Base-by-base conservation (phyloP, 2,888 invertebrate genomes). In the Agrotis clavis region DNA sequence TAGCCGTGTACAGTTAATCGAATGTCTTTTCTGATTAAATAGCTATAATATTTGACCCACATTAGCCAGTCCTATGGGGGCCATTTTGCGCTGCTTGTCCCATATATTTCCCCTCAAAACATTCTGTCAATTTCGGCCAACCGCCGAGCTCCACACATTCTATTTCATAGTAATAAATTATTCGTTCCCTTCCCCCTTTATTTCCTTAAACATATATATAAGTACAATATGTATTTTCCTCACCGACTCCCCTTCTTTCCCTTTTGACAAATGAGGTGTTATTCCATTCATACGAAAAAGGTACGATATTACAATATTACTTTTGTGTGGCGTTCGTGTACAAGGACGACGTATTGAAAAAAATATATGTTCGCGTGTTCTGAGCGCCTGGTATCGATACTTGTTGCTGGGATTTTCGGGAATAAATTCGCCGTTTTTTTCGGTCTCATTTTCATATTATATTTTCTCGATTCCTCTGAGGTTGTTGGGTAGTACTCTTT, bases 251-350 rank as follows among this genome's bases (percentile, higher is more conserved):
- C 50, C 21, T 65, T 50, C 51, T 54, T 57, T 48, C 47, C 25
- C 53, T 25, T 69, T 71, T 71, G 82, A 81, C 78, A 79, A 79
- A 79, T 77, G 82, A 81, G 71, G 82, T 81, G 79, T 77, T 76
- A 65, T 81, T 68, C 56, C 82, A 71, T 80, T 82, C 78, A 77
- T 82, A 66, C 30, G 79, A 79, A 62, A 64, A 79, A 69, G 69
- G 79, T 78, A 51, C 63, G 60, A 69, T 70, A 50, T 79, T 74
- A 78, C 73, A 73, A 73, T 61, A 77, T 79, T 67, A 77, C 79
- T 64, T 74, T 68, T 65, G 57, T 65, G 65, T 45, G 68, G 21
- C 56, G 21, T 68, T 54, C 50, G 48, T 30, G 50, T 48, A 35
- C 57, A 35, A 21, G 50, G 53, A 47, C 56, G 59, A 62, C 53